Evolutionary conservation across 2,797 vertebrate species (phyloP).

Genomic region (Pseudopleuronectes americanus): DNA sequence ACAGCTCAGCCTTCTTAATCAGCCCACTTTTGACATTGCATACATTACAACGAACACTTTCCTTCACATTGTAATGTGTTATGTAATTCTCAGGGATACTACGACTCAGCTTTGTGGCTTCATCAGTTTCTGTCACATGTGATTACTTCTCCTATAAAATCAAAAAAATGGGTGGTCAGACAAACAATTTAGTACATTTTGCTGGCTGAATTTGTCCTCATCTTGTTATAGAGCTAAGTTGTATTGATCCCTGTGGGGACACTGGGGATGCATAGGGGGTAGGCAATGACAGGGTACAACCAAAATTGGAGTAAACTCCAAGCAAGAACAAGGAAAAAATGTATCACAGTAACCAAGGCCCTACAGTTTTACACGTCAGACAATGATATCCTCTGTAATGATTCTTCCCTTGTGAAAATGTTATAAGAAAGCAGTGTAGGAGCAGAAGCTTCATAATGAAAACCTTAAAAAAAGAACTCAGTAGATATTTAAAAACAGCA

Average conservation of each 20-base stretch:
- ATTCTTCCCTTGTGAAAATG: slow-evolving; percentile 3
- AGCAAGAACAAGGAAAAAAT: slow-evolving; percentile 20
- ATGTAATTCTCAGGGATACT: slow-evolving; percentile 20
- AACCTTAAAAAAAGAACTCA: background rate
- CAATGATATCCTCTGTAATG: slow-evolving; percentile 12
- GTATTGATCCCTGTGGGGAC: slow-evolving; percentile 48
- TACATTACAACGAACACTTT: slow-evolving; percentile 21
- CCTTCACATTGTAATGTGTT: slow-evolving; percentile 15
- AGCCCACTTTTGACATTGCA: slow-evolving; percentile 30
- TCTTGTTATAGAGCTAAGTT: slow-evolving; percentile 45
- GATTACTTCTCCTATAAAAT: slow-evolving; percentile 53
- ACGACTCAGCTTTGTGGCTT: slow-evolving; percentile 6
- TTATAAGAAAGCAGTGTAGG: background rate
- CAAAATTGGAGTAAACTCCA: slow-evolving; percentile 18
- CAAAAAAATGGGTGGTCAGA: slow-evolving; percentile 39
- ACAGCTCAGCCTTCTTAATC: slow-evolving; percentile 3
- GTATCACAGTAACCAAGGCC: slow-evolving; percentile 4
- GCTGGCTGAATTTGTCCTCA: slow-evolving; percentile 43
- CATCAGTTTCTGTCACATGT: slow-evolving; percentile 57
- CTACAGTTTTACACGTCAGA: slow-evolving; percentile 4
- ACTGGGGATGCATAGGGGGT: slow-evolving; percentile 26
- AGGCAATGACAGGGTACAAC: slow-evolving; percentile 35
- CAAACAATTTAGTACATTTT: slow-evolving; percentile 51
- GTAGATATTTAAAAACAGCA: background rate
- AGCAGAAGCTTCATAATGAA: background rate